A percentile compares a stretch with the other conserved stretches of the same genome.
Evolutionary conservation across 2,797 vertebrate genomes (phyloP).

Genomic region (Chiloscyllium punctatum): DNA sequence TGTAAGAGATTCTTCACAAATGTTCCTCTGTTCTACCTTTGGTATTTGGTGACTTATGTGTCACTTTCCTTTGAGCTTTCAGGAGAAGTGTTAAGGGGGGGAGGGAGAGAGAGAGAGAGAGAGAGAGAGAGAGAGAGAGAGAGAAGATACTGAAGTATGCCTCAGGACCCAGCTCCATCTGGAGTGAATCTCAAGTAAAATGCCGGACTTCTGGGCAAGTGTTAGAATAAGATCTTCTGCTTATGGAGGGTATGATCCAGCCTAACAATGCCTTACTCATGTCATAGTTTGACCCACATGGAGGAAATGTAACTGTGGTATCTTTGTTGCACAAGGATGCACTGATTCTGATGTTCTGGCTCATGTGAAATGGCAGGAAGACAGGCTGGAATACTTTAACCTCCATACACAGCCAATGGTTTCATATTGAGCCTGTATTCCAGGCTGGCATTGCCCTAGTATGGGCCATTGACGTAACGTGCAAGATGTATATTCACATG

Average conservation of each 20-base stretch:
- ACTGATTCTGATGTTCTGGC: neutral
- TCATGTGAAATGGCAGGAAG: neutral
- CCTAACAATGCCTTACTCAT: neutral
- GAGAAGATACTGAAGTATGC: neutral
- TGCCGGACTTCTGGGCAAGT: neutral
- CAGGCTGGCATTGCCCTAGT: neutral
- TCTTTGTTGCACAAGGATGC: neutral
- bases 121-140: too few species aligned
- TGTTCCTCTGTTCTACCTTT: neutral
- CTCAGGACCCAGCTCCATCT: neutral
- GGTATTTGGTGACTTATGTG: neutral
- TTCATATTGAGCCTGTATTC: neutral
- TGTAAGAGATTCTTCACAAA: neutral
- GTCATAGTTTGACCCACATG: neutral
- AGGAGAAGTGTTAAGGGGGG: neutral
- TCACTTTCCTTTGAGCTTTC: neutral
- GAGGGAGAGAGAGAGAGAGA: too few species aligned
- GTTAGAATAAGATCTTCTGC: neutral
- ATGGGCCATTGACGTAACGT: neutral
- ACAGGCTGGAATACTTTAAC: neutral
- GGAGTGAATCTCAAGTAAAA: neutral
- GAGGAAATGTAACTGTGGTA: neutral
- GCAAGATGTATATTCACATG: neutral
- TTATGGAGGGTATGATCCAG: neutral
- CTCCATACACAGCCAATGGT: neutral